A percentile compares a stretch with the other conserved stretches of the same genome.
Conservation (phyloP, 2,888 invertebrate species). For the Tipula helvola region DNA sequence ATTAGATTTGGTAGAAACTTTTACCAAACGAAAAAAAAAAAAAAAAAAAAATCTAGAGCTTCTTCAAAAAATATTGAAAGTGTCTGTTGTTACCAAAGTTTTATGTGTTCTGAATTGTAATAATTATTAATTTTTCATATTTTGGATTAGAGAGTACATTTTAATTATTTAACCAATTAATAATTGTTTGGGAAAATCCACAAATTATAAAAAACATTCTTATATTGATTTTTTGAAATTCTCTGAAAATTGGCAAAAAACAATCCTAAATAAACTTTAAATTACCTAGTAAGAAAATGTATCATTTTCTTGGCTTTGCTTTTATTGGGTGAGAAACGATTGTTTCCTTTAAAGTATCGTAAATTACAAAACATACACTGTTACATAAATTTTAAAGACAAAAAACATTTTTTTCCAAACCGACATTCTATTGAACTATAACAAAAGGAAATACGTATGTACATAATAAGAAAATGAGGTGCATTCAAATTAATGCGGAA, state of each 20-base stretch:
- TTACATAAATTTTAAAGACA: too few species aligned
- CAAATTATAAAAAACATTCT: background rate
- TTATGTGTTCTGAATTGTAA: background rate
- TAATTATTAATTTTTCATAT: background rate
- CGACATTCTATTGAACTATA: background rate
- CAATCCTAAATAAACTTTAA: too few species aligned
- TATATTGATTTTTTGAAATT: background rate
- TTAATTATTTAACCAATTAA: background rate
- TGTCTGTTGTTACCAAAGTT: background rate
- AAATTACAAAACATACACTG: too few species aligned
- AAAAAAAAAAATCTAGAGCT: background rate
- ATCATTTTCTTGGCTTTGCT: too few species aligned
- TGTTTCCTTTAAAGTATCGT: too few species aligned
- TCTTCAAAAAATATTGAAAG: background rate
- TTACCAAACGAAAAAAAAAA: background rate
- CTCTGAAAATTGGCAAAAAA: too few species aligned
- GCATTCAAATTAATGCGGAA: background rate
- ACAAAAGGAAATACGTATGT: background rate
- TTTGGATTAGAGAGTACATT: background rate
- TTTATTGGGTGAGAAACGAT: too few species aligned
- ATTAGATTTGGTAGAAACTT: background rate
- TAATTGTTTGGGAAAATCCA: background rate
- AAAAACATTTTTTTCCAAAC: background rate
- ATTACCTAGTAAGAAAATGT: too few species aligned
- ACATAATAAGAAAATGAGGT: background rate